Base-by-base conservation (phyloP, 1,140 invertebrate genomes). In the Drosophila fuyamai region DNA sequence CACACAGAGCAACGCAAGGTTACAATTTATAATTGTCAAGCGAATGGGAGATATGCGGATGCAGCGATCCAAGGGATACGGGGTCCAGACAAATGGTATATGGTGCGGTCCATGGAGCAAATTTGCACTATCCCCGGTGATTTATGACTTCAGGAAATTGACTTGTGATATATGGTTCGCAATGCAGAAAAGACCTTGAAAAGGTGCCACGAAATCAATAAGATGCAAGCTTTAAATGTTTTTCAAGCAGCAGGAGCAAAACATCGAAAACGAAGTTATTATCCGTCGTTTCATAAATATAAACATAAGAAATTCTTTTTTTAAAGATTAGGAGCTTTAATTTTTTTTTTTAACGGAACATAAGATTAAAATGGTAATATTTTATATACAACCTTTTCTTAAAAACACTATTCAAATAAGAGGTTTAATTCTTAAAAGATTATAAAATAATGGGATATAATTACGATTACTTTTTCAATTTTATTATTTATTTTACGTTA, bases 21-120 rank as follows among this genome's bases (percentile, higher is more conserved):
- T 88, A 89, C 83, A 88, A 86, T 86, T 86, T 86, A 86, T 86
- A 86, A 86, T 86, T 86, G 83, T 86, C 83, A 86, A 57, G 63
- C 75, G 66, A 29, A 32, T 43, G 55, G 12, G 27, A 27, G 68
- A 72, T 44, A 35, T 60, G 56, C 56, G 23, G 38, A 61, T 55
- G 36, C 72, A 62, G 59, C 40, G 59, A 62, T 59, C 40, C 50
- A 63, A 8, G 62, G 79, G 67, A 60, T 61, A 60, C 79, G 10
- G 10, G 70, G 56, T 35, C 79, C 83, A 83, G 83, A 86, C 83
- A 86, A 88, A 86, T 86, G 79, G 83, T 73, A 27, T 18, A 48
- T 29, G 16, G 14, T 57, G 61, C 40, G 40, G 44, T 56, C 16
- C 60, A 14, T 48, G 27, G 60, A 70, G 40, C 72, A 74, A 81